A percentile compares a stretch with the other conserved stretches of the same genome.
These are phyloP conservation scores for Anguilla pacifica DNA, from an alignment of 2,797 vertebrate species.

Conservation along the genomic window DNA sequence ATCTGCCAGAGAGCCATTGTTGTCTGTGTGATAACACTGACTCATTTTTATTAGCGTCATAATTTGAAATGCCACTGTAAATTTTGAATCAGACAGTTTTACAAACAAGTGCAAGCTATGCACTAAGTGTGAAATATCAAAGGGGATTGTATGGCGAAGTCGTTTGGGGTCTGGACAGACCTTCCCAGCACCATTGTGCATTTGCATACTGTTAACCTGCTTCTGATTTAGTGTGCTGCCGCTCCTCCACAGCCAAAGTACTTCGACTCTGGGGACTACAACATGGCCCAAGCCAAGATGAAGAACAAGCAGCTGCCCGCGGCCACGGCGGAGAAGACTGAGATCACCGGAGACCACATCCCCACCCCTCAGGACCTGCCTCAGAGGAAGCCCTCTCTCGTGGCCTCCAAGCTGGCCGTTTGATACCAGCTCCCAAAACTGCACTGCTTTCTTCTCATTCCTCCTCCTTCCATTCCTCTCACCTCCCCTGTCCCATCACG, in stretches of 20 bases:
- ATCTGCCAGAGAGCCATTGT: background rate
- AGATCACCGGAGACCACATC: conserved; percentile 98
- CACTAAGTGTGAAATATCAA: background rate
- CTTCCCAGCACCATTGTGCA: background rate
- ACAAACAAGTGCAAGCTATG: background rate
- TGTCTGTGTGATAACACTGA: background rate
- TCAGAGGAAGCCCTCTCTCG: conserved; percentile 93
- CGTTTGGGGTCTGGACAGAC: background rate
- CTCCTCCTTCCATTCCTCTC: conserved; percentile 63
- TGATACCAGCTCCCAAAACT: conserved; percentile 75
- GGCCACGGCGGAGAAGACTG: conserved; percentile 87
- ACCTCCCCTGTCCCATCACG: conserved; percentile 43
- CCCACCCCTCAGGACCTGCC: conserved; percentile 98
- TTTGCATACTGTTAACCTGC: background rate
- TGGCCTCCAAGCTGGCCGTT: conserved; percentile 94
- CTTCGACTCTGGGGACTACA: conserved; percentile 99
- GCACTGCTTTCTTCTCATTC: conserved; percentile 73
- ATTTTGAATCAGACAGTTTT: background rate
- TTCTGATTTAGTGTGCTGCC: background rate
- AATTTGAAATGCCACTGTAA: background rate
- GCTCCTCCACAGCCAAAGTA: conserved; percentile 87
- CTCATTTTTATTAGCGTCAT: background rate
- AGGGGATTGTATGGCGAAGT: background rate
- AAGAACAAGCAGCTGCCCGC: conserved; percentile 95
- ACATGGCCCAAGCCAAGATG: conserved; percentile 98